Conservation (phyloP, 2,888 invertebrate species). For the Ellobium chinense region DNA sequence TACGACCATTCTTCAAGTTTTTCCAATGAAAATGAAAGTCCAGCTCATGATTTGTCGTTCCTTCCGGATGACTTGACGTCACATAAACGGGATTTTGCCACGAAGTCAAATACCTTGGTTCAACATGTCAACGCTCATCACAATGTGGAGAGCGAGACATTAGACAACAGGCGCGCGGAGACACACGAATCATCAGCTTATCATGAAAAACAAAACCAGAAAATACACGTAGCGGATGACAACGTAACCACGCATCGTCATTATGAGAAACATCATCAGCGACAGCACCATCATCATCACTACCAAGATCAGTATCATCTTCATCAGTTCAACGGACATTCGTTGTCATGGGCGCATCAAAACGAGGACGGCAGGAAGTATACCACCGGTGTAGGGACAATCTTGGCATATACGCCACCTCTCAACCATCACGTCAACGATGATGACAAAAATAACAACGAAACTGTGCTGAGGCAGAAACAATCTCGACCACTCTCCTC, state of each 20-base stretch:
- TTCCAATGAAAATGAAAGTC: not conserved
- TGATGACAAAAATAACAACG: not conserved
- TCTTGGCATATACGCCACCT: no score
- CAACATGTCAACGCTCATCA: not conserved
- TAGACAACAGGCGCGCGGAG: no score
- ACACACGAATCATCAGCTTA: not conserved
- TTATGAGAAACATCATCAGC: no score
- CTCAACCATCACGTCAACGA: not conserved
- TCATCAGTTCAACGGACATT: not conserved
- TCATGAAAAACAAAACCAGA: not conserved
- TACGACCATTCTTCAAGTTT: not conserved
- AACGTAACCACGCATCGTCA: not conserved
- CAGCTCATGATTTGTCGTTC: conserved; percentile 13
- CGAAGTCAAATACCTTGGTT: not conserved
- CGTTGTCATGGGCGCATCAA: not conserved
- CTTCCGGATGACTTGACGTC: not conserved
- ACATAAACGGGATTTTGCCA: not conserved
- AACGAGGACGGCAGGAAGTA: not conserved
- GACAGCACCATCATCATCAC: not conserved
- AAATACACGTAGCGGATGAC: not conserved
- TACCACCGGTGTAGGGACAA: not conserved
- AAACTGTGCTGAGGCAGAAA: not conserved
- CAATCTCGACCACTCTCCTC: not conserved
- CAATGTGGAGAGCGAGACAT: no score
- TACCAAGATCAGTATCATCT: not conserved